Percentiles rank a stretch among this genome's conserved stretches.
phyloP scores from a whole-genome alignment of 2,113 vertebrate species.

The Daphoenositta chrysoptera region DNA sequence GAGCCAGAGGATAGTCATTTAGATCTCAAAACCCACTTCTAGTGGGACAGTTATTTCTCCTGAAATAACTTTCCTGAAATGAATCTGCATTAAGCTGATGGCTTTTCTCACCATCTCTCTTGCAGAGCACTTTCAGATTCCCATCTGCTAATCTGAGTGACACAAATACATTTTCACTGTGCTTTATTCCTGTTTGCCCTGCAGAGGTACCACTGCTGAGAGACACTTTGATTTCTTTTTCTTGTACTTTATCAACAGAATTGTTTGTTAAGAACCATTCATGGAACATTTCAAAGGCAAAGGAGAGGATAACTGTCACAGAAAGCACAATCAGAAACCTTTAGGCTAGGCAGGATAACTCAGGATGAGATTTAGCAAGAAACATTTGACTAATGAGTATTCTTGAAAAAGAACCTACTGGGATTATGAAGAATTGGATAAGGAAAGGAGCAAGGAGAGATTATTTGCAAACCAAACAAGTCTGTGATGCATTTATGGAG shows the following conservation, averaged over 20 bases:
- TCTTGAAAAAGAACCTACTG: not conserved
- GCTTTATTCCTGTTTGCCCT: conserved; percentile 38
- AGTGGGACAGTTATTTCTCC: not conserved
- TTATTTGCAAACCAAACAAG: conserved; percentile 4
- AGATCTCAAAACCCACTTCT: not conserved
- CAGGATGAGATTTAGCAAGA: not conserved
- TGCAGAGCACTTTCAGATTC: not conserved
- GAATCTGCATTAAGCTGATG: not conserved
- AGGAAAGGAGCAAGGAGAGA: not conserved
- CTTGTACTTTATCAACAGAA: conserved; percentile 16
- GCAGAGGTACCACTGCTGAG: conserved; percentile 12
- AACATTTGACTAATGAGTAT: not conserved
- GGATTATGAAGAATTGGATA: not conserved
- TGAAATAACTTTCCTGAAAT: not conserved
- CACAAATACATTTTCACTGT: not conserved
- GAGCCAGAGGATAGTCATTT: not conserved
- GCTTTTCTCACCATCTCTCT: not conserved
- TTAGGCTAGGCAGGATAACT: not conserved
- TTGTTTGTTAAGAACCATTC: conserved; percentile 34
- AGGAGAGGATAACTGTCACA: not conserved
- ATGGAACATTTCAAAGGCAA: not conserved
- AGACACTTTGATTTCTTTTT: not conserved
- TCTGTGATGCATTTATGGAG: not conserved
- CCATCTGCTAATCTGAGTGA: conserved; percentile 30
- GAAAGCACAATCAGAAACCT: not conserved